Percentiles rank a stretch among this genome's conserved stretches.
phyloP scores from a whole-genome alignment of 2,888 invertebrate species.

The Biston betularia region DNA sequence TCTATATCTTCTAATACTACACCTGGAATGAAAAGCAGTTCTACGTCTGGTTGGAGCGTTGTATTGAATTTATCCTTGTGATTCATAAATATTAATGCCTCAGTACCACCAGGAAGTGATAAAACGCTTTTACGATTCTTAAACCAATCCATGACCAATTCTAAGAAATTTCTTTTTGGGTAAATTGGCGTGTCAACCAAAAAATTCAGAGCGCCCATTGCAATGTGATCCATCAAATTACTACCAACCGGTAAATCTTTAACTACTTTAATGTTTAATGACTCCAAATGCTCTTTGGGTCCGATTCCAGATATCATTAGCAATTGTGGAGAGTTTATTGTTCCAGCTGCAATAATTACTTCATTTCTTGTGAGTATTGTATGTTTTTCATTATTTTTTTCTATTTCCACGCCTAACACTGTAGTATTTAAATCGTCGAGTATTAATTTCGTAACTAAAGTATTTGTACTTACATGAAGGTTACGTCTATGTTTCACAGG shows the following conservation, averaged over 20 bases:
- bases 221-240: slow-evolving; percentile 89
- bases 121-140: slow-evolving; percentile 7
- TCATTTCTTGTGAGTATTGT: slow-evolving; percentile 66
- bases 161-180: background rate
- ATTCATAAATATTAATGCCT: slow-evolving; percentile 1
- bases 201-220: slow-evolving; percentile 70
- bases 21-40: background rate
- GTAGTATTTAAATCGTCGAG: background rate
- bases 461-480: slow-evolving; percentile 71
- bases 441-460: slow-evolving; percentile 61
- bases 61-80: slow-evolving; percentile 78
- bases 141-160: slow-evolving; percentile 45
- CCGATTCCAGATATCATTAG: slow-evolving; percentile 82
- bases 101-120: slow-evolving; percentile 1
- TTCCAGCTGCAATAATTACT: slow-evolving; percentile 75
- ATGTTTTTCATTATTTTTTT: slow-evolving; percentile 53
- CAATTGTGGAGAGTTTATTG: slow-evolving; percentile 76
- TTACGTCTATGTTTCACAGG: slow-evolving; percentile 56
- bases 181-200: background rate
- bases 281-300: slow-evolving; percentile 46
- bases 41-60: slow-evolving; percentile 7
- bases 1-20: background rate
- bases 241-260: slow-evolving; percentile 88
- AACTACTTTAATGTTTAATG: slow-evolving; percentile 55
- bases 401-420: slow-evolving; percentile 6